Evolutionary conservation across 2,888 invertebrate species (phyloP).

Genomic region (Steinernema carpocapsae): DNA sequence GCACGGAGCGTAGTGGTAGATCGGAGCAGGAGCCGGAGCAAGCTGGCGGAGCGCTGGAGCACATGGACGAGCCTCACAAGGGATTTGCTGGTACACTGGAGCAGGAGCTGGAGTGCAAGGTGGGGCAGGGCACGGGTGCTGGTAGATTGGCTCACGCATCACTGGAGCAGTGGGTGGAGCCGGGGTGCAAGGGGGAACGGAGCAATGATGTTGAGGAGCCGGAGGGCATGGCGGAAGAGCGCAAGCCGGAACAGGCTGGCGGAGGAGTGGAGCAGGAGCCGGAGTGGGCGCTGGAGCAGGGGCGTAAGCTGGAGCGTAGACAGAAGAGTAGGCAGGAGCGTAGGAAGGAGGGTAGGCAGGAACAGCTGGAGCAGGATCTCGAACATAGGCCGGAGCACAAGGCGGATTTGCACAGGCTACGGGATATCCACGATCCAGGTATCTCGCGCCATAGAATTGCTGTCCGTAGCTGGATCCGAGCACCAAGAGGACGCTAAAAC

Average conservation of each 20-base stretch:
- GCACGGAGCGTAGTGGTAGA: not conserved
- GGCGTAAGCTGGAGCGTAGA: not conserved
- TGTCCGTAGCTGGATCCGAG: not conserved
- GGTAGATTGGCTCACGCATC: not conserved
- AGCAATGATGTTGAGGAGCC: not conserved
- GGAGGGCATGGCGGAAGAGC: not conserved
- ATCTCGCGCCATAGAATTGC: not conserved
- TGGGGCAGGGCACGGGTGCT: not conserved
- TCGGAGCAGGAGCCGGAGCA: too few species aligned
- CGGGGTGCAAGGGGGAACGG: not conserved
- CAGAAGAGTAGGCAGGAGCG: not conserved
- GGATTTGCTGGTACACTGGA: not conserved
- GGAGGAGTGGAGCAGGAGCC: not conserved
- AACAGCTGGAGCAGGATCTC: not conserved
- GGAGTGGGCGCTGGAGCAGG: not conserved
- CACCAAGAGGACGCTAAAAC: not conserved
- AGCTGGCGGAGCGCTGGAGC: not conserved
- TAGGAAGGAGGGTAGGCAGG: not conserved
- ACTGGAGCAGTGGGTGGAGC: not conserved
- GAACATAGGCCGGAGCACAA: not conserved
- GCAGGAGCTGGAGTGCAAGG: not conserved
- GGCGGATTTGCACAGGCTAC: not conserved
- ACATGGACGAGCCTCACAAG: not conserved
- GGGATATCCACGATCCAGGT: not conserved
- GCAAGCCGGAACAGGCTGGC: not conserved